A percentile compares a stretch with the other conserved stretches of the same genome.
phyloP scores from a whole-genome alignment of 1,140 invertebrate genomes.

The Orchestia grillus region DNA sequence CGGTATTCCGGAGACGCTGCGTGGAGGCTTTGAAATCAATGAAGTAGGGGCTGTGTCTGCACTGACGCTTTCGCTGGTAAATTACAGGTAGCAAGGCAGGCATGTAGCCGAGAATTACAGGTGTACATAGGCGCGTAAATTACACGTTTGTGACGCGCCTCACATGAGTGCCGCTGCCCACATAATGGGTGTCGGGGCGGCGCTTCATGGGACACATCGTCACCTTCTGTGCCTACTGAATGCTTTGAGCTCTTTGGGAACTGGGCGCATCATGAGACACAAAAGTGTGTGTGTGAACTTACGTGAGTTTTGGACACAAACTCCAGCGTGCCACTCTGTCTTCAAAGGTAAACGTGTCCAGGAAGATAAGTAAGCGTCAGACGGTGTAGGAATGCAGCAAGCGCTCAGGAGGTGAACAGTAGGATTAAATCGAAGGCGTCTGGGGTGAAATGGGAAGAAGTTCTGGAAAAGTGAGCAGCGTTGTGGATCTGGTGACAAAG shows the following conservation, averaged over 20 bases:
- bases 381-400: not conserved
- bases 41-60: not conserved
- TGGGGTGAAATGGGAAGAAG: not conserved
- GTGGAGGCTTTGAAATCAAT: not conserved
- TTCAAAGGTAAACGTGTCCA: not conserved
- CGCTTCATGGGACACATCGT: not conserved
- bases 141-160: not conserved
- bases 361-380: not conserved
- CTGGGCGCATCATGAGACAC: not conserved
- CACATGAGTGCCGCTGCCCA: not conserved
- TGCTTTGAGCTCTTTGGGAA: not conserved
- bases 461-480: not conserved
- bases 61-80: not conserved
- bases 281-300: not conserved
- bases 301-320: not conserved
- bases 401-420: not conserved
- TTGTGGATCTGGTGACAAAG: not conserved
- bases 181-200: not conserved
- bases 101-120: not conserved
- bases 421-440: not conserved
- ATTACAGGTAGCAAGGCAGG: not conserved
- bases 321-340: not conserved
- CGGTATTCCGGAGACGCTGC: not conserved
- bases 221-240: not conserved
- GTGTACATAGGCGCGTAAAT: not conserved